Conservation (phyloP, 2,888 invertebrate species). For the Lacanobia oleracea region DNA sequence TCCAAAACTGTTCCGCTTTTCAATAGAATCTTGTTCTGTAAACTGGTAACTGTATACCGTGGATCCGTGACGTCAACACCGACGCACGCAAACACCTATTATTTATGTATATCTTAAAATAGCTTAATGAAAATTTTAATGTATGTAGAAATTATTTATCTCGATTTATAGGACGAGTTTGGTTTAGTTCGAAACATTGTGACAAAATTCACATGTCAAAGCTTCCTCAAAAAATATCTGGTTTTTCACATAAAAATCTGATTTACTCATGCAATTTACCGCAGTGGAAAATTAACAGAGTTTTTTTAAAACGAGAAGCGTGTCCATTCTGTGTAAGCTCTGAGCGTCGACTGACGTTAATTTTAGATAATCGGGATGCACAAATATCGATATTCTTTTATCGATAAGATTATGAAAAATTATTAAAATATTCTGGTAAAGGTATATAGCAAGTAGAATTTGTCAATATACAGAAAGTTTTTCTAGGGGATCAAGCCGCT, state of each 20-base stretch:
- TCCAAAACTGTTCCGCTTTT: constrained; percentile 52
- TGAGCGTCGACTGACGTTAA: constrained; percentile 76
- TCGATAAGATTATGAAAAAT: constrained; percentile 54
- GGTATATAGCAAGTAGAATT: not conserved
- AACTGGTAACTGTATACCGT: constrained; percentile 53
- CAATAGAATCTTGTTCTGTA: constrained; percentile 49
- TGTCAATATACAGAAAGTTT: not conserved
- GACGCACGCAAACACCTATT: constrained; percentile 48
- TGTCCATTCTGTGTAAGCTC: constrained; percentile 68
- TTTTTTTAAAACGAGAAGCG: constrained; percentile 42
- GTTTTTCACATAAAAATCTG: not conserved
- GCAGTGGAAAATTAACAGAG: constrained; percentile 37
- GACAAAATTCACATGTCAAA: not conserved
- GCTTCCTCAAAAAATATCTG: not conserved
- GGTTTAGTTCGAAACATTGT: not conserved
- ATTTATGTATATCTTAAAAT: constrained; percentile 56
- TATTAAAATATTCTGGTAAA: not conserved
- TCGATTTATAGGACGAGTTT: not conserved
- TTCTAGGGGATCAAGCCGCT: not conserved
- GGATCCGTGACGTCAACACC: constrained; percentile 51
- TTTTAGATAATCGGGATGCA: constrained; percentile 77
- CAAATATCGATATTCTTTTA: constrained; percentile 67
- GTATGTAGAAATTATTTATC: constrained; percentile 12
- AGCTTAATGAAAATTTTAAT: constrained; percentile 46
- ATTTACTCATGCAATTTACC: not conserved